These are phyloP conservation scores for Loxodonta africana DNA, from an alignment of 2,113 vertebrate species.

Conservation along the genomic window DNA sequence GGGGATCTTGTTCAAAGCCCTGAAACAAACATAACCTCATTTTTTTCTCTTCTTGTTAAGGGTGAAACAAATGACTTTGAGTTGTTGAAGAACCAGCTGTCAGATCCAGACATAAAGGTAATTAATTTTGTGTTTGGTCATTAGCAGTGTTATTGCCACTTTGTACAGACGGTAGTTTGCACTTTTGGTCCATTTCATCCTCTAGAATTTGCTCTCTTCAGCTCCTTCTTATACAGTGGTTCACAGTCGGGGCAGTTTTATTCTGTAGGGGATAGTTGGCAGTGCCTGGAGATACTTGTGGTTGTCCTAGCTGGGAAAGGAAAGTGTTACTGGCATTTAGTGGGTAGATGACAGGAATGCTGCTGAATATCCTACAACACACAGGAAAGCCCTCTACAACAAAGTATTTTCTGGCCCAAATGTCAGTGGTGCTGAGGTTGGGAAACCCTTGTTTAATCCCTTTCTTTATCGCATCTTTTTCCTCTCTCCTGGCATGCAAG, in stretches of 20 bases:
- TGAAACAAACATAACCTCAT: slow-evolving; percentile 35
- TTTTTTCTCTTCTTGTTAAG: slow-evolving; percentile 80
- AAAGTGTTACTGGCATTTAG: not conserved
- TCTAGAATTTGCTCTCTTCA: not conserved
- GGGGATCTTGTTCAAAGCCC: too few species aligned
- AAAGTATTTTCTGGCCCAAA: not conserved
- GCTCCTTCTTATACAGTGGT: not conserved
- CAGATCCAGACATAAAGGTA: slow-evolving; percentile 98
- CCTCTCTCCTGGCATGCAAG: not conserved
- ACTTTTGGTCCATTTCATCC: not conserved
- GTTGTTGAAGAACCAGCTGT: slow-evolving; percentile 94
- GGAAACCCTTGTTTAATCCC: not conserved
- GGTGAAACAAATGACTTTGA: slow-evolving; percentile 95
- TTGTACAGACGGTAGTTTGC: not conserved
- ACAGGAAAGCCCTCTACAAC: not conserved
- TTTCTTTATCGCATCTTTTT: not conserved
- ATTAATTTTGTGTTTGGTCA: slow-evolving; percentile 44
- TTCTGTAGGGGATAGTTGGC: too few species aligned
- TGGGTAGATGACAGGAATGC: not conserved
- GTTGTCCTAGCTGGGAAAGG: not conserved
- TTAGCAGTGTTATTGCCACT: not conserved
- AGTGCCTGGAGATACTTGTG: not conserved
- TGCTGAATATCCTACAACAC: not conserved
- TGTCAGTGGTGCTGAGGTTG: not conserved
- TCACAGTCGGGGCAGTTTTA: not conserved